Evolutionary conservation across 2,888 invertebrate species (phyloP).

Genomic region (Eretmocerus hayati): DNA sequence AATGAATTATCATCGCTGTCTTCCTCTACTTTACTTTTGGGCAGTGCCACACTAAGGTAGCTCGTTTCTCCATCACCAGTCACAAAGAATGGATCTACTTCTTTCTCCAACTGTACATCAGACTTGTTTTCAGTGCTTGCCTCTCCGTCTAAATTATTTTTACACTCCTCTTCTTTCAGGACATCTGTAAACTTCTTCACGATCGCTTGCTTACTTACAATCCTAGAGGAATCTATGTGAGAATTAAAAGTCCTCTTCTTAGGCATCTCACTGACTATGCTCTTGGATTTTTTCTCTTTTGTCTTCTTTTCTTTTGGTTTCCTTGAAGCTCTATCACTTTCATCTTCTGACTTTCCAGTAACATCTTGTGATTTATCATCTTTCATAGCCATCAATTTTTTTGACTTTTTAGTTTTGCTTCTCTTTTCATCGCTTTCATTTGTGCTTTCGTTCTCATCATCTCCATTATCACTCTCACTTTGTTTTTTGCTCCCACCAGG

Average conservation of each 20-base stretch:
- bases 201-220: conserved; percentile 29
- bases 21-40: conserved; percentile 17
- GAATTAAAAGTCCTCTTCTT: too few species aligned
- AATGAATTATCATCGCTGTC: conserved; percentile 9
- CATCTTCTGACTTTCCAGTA: background rate
- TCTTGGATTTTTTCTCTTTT: conserved; percentile 7
- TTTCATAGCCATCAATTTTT: too few species aligned
- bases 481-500: background rate
- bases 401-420: background rate
- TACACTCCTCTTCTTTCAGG: conserved; percentile 21
- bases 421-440: background rate
- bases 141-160: background rate
- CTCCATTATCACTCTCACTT: background rate
- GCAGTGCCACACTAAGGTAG: conserved; percentile 30
- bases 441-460: background rate
- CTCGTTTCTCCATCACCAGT: conserved; percentile 27
- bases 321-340: background rate
- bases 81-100: conserved; percentile 36
- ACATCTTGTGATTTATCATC: background rate
- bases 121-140: background rate
- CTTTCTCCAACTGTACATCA: conserved; percentile 17
- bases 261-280: too few species aligned
- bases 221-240: background rate
- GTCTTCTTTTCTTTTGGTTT: background rate
- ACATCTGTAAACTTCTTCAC: conserved; percentile 35